A percentile compares a stretch with the other conserved stretches of the same genome.
Evolutionary conservation across 2,888 invertebrate species (phyloP).

Genomic region (Orchestes rusci): DNA sequence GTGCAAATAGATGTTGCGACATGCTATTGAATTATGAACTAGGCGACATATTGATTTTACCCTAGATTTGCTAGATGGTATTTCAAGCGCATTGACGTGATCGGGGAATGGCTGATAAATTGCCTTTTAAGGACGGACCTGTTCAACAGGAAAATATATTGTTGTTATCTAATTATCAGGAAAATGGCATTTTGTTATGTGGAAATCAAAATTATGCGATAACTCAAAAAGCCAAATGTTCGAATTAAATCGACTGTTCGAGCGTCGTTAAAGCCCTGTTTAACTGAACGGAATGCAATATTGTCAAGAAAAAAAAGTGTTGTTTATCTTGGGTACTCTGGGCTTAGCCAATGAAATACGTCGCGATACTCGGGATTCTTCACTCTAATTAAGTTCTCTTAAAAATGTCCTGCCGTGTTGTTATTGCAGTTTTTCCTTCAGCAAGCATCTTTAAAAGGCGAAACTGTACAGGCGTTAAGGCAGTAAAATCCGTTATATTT

Average conservation of each 20-base stretch:
- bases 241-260: no score
- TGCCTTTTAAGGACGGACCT: no score
- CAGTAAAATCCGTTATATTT: constrained; percentile 19
- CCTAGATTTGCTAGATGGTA: constrained; percentile 1
- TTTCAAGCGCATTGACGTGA: no score
- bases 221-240: no score
- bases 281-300: constrained; percentile 21
- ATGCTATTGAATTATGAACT: constrained; percentile 3
- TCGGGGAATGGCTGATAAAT: no score
- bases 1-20: neutral
- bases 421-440: constrained; percentile 15
- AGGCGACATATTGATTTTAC: constrained; percentile 1
- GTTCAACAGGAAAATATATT: no score
- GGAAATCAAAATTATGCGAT: no score
- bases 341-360: constrained; percentile 18
- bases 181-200: no score
- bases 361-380: constrained; percentile 20
- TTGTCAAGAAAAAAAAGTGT: constrained; percentile 27
- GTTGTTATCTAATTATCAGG: no score
- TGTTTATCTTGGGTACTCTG: constrained; percentile 23
- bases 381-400: constrained; percentile 26
- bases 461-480: constrained; percentile 13
- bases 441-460: constrained; percentile 15
- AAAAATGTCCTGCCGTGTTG: constrained; percentile 24
- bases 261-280: constrained; percentile 26